Conservation (phyloP, 64 coral and sea anemone genomes). For the Dendronephthya gigantea region DNA sequence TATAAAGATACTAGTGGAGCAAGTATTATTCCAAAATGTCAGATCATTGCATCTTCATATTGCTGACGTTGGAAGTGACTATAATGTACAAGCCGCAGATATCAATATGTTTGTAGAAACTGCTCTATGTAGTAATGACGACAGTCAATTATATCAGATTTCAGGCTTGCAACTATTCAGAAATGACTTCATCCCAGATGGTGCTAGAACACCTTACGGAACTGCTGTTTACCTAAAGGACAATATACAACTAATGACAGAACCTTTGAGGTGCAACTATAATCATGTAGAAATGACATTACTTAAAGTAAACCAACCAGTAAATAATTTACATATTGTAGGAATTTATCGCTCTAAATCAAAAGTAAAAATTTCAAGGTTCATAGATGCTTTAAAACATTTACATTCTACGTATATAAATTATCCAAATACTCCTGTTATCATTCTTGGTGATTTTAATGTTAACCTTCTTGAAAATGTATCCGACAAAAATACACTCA, state of each 20-base stretch:
- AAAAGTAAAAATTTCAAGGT: slow-evolving; percentile 10
- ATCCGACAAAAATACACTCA: slow-evolving; percentile 26
- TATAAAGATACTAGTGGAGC: neutral
- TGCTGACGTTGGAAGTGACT: slow-evolving; percentile 31
- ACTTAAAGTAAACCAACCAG: slow-evolving; percentile 11
- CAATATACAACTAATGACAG: slow-evolving; percentile 13
- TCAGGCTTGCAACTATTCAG: slow-evolving; percentile 27
- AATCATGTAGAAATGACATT: slow-evolving; percentile 49
- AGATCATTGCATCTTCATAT: neutral
- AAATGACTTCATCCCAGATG: slow-evolving; percentile 38
- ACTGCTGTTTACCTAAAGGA: slow-evolving; percentile 39
- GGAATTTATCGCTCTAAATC: slow-evolving; percentile 42
- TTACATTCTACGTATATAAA: neutral
- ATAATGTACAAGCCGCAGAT: slow-evolving; percentile 47
- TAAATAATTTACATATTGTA: slow-evolving; percentile 35
- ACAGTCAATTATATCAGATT: slow-evolving; percentile 19
- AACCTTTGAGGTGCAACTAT: slow-evolving; percentile 28
- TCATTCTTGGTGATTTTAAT: slow-evolving; percentile 48
- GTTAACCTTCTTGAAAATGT: slow-evolving; percentile 20
- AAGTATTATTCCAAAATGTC: neutral
- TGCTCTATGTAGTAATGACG: slow-evolving; percentile 25
- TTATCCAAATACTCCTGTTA: neutral
- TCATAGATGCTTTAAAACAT: slow-evolving; percentile 25
- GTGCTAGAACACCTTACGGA: slow-evolving; percentile 37
- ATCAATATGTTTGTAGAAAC: slow-evolving; percentile 50